A percentile compares a stretch with the other conserved stretches of the same genome.
These are phyloP conservation scores for Aphidoletes aphidimyza DNA, from an alignment of 2,888 invertebrate species.

Conservation along the genomic window DNA sequence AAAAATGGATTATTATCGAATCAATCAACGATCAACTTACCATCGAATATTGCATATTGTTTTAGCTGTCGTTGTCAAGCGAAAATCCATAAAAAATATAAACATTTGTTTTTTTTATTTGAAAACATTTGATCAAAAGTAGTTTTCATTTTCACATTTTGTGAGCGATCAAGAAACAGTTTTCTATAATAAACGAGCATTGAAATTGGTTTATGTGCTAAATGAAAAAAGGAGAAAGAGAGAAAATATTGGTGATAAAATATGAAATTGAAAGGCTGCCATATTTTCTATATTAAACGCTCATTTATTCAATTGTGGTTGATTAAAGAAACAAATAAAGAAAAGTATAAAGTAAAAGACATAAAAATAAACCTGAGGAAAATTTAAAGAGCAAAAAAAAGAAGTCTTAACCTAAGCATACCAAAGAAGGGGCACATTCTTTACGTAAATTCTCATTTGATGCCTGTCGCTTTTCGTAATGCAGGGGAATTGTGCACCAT, in stretches of 20 bases:
- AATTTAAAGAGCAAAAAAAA: not conserved
- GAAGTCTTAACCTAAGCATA: not conserved
- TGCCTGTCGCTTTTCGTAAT: not conserved
- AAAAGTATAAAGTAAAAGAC: not conserved
- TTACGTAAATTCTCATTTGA: not conserved
- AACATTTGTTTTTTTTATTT: no score
- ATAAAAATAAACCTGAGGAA: not conserved
- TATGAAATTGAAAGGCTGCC: not conserved
- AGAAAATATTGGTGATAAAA: not conserved
- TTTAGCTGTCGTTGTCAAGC: not conserved
- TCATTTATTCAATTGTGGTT: not conserved
- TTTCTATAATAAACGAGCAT: not conserved
- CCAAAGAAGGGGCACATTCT: conserved; percentile 23
- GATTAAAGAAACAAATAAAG: not conserved
- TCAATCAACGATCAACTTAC: not conserved
- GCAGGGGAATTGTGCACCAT: conserved; percentile 38
- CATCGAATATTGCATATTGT: not conserved
- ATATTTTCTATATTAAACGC: not conserved
- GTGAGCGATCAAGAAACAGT: not conserved
- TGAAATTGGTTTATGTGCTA: not conserved
- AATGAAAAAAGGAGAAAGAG: not conserved
- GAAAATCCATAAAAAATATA: not conserved
- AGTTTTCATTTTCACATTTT: not conserved
- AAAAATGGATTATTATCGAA: not conserved
- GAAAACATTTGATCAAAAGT: not conserved